Base-by-base conservation (phyloP, 2,113 vertebrate species). In the Coregonus clupeaformis region DNA sequence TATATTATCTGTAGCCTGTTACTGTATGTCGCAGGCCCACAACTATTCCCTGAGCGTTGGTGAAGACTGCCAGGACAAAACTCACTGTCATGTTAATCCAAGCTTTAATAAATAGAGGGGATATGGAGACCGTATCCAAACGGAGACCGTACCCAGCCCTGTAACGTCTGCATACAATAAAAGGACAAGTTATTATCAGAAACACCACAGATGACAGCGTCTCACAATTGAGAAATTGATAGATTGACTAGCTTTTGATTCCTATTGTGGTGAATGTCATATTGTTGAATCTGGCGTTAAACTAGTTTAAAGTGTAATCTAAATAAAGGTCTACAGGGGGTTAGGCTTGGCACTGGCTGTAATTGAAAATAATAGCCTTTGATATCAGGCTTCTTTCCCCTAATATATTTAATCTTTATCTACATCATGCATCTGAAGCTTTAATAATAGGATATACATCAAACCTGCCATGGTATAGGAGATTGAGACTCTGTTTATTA, bases 61-160 rank as follows among this genome's bases (percentile, higher is more conserved):
- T 94, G 94, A 96, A 94, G 93, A 94, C 91, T 96, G 94, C 94
- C 95, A 89, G 95, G 95, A 95, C 95, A 95, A 95, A 95, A 95
- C 94, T 95, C 93, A 91, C 93, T 95, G 95, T 96, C 95, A 94
- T 95, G 94, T 95, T 95, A 95, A 95, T 95, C 94, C 94, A 94
- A 94, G 95, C 94, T 95, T 95, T 95, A 95, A 95, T 95, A 96
- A 96, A 94, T 91, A 92, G 84, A 90, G 91, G 93, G 93, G 94
- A 57, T 57, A 29, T 49, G 47, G 6, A 14, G 64, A 32, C 30
- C 6, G 18, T 27, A 12, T 20, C 13, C 57, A 60, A 24, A 24
- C 7, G 57, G n/a, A 42, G 36, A 11, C 36, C n/a, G 16, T 4
- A 52, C 3, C 49, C 49, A 52, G 49, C n/a, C 57, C n/a, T 60